A percentile compares a stretch with the other conserved stretches of the same genome.
These are phyloP conservation scores for Syrmaticus mikado DNA, from an alignment of 2,113 vertebrate species.

Conservation along the genomic window DNA sequence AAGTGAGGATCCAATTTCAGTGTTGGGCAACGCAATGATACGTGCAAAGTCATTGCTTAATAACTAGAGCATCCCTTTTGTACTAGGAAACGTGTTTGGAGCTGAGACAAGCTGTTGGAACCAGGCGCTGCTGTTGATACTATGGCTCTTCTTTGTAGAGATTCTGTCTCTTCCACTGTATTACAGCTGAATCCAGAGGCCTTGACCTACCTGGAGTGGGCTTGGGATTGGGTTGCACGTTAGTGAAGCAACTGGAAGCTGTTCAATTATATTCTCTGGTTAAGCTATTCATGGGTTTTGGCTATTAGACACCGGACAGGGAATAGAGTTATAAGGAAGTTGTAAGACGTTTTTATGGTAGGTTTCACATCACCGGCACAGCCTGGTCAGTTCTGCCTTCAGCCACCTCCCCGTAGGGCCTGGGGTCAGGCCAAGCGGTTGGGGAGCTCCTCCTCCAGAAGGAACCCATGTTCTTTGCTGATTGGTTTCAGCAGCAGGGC, in stretches of 20 bases:
- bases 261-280: rapidly evolving
- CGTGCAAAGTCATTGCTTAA: rapidly evolving
- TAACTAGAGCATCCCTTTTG: not conserved
- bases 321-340: not conserved
- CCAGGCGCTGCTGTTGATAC: not conserved
- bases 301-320: not conserved
- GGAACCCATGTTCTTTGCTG: not conserved
- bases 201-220: not conserved
- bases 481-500: not conserved
- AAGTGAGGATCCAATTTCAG: not conserved
- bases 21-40: not conserved
- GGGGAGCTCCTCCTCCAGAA: not conserved
- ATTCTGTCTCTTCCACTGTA: not conserved
- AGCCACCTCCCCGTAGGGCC: not conserved
- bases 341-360: not conserved
- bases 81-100: not conserved
- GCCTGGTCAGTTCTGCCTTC: not conserved
- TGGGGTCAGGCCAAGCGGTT: too few species aligned
- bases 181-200: not conserved
- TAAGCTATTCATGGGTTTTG: not conserved
- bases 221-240: not conserved
- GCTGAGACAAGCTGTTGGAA: not conserved
- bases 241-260: not conserved
- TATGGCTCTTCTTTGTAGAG: not conserved
- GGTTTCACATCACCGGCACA: not conserved